Base-by-base conservation (phyloP, 2,113 vertebrate species). In the Sphyrna mokarran region DNA sequence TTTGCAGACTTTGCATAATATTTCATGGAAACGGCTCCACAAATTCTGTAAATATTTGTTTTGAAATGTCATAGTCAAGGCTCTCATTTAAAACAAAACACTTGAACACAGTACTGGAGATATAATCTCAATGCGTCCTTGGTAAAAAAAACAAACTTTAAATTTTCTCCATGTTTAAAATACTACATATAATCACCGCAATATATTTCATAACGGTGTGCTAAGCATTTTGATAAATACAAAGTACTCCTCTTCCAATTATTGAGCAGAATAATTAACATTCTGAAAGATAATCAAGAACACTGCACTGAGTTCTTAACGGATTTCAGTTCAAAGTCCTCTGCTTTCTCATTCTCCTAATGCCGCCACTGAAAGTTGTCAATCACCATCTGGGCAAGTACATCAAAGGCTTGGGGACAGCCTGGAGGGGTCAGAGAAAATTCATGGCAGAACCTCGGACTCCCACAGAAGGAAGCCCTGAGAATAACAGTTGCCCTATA, bases 391-490 rank as follows among this genome's bases (percentile, higher is more conserved):
- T 97, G 97, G 98, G 98, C 98, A 98, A 98, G 98, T 97, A 98
- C 98, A 98, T 99, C 98, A 99, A 99, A 99, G 98, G 97, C 96
- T 96, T 96, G 95, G 96, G 96, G 97, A 98, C 97, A 97, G 97
- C 98, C 97, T 97, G 26, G 97, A 98, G 97, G 97, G 97, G 97
- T 98, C 97, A 97, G 96, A 96, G 97, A 97, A 98, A 97, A 98
- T 97, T 98, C 98, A 97, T 97, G 97, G 97, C 97, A 97, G 97
- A 96, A 97, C 96, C 97, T 97, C 96, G 96, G 95, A 96, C 96
- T 96, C 95, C 96, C 95, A 97, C 96, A 96, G 95, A 96, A 96
- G 83, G 94, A 95, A 96, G 90, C 76, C 37, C 40, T 96, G 70
- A 95, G 96, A 95, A 96, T 80, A 85, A 96, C 94, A 95, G 95